phyloP scores from a whole-genome alignment of 2,888 invertebrate genomes.

The Mayetiola destructor region DNA sequence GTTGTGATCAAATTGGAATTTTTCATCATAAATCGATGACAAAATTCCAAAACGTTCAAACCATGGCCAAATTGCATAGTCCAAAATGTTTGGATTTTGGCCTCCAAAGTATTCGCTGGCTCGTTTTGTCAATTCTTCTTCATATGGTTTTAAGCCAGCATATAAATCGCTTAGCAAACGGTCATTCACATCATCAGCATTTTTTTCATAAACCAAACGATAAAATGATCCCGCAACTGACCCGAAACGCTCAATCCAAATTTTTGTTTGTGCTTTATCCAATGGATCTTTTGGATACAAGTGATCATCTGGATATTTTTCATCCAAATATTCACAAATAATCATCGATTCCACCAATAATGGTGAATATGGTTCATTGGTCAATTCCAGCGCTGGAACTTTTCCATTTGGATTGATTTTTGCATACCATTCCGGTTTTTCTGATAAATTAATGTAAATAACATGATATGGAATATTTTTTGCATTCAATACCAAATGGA shows the following conservation, averaged over 20 bases:
- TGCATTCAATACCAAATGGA: slow-evolving; percentile 58
- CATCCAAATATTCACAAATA: slow-evolving; percentile 66
- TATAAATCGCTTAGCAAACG: background rate
- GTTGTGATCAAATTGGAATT: slow-evolving; percentile 48
- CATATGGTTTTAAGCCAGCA: slow-evolving; percentile 32
- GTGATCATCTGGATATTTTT: slow-evolving; percentile 51
- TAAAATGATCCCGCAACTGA: slow-evolving; percentile 27
- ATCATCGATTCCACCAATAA: slow-evolving; percentile 67
- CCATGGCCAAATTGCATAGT: slow-evolving; percentile 80
- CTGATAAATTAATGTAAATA: slow-evolving; percentile 54
- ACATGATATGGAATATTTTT: slow-evolving; percentile 64
- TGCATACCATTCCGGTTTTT: slow-evolving; percentile 72
- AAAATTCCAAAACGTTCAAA: slow-evolving; percentile 46
- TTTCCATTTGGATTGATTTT: slow-evolving; percentile 49
- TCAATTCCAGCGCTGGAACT: slow-evolving; percentile 63
- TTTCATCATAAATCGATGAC: slow-evolving; percentile 43
- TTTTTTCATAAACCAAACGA: slow-evolving; percentile 35
- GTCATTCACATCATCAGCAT: background rate
- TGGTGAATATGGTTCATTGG: slow-evolving; percentile 41
- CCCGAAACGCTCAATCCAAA: slow-evolving; percentile 31
- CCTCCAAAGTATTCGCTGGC: slow-evolving; percentile 53
- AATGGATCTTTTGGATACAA: slow-evolving; percentile 51
- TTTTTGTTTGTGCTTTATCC: slow-evolving; percentile 32
- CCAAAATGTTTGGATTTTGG: slow-evolving; percentile 56
- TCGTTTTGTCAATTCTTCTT: slow-evolving; percentile 48